phyloP scores from a whole-genome alignment of 2,113 vertebrate species.

The Psilopsiagon aymara region DNA sequence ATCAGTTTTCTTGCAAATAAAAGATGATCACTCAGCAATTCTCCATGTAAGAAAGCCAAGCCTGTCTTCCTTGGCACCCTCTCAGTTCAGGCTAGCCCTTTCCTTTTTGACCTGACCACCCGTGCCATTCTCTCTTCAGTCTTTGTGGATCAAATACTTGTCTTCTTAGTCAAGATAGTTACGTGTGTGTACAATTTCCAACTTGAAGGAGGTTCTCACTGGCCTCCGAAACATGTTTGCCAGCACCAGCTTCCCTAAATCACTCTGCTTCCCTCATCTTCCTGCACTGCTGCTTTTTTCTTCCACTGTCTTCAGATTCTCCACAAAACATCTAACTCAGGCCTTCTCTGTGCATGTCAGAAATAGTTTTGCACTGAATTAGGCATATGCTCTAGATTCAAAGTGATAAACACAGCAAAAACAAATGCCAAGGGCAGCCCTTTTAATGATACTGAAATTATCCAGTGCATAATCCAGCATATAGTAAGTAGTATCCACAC shows the following conservation, averaged over 20 bases:
- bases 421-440: neutral
- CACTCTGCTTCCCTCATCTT: neutral
- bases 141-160: neutral
- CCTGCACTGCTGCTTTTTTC: neutral
- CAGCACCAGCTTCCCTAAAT: neutral
- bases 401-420: neutral
- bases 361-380: neutral
- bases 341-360: neutral
- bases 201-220: neutral
- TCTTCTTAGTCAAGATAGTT: neutral
- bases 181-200: neutral
- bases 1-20: neutral
- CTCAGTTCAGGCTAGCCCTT: neutral
- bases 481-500: neutral
- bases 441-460: neutral
- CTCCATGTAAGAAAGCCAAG: neutral
- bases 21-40: neutral
- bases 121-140: neutral
- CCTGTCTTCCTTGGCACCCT: neutral
- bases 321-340: neutral
- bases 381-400: neutral
- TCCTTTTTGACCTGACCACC: neutral
- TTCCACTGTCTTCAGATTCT: neutral
- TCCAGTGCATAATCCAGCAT: neutral
- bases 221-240: neutral